These are phyloP conservation scores for Gymnodraco acuticeps DNA, from an alignment of 2,797 vertebrate species.

Conservation along the genomic window DNA sequence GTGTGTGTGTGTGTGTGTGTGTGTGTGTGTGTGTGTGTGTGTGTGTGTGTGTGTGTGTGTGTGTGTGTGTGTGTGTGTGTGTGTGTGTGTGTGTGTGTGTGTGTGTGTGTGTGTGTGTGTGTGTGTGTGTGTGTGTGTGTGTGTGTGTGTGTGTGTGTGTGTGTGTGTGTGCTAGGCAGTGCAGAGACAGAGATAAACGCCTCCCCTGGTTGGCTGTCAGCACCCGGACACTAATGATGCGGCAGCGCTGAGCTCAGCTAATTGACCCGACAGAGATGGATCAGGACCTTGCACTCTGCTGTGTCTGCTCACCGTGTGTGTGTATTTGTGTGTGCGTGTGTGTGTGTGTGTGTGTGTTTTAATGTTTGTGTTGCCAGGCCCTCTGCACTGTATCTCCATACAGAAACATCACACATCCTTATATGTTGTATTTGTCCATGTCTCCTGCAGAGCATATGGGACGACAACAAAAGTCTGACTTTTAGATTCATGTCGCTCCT, in stretches of 20 bases:
- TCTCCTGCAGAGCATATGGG: conserved; percentile 26
- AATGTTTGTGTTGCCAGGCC: conserved; percentile 32
- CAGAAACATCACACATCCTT: neutral
- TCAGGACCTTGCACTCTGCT: conserved; percentile 64
- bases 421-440: neutral
- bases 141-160: conserved; percentile 16
- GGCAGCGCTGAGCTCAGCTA: conserved; percentile 82
- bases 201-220: conserved; percentile 66
- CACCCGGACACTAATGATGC: conserved; percentile 80
- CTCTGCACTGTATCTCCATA: conserved; percentile 14
- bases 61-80: conserved; percentile 1
- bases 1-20: conserved; percentile 21
- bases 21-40: conserved; percentile 37
- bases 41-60: neutral
- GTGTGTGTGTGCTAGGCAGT: neutral
- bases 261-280: conserved; percentile 81
- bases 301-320: conserved; percentile 46
- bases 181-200: conserved; percentile 72
- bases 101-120: conserved; percentile 20
- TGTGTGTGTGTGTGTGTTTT: conserved; percentile 29
- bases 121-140: conserved; percentile 30
- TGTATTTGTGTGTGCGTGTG: too few species aligned
- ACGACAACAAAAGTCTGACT: conserved; percentile 11
- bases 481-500: neutral
- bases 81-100: neutral